Percentiles rank a stretch among this genome's conserved stretches.
Evolutionary conservation across 2,113 vertebrate species (phyloP).

Genomic region (Dolichotis patagonum): DNA sequence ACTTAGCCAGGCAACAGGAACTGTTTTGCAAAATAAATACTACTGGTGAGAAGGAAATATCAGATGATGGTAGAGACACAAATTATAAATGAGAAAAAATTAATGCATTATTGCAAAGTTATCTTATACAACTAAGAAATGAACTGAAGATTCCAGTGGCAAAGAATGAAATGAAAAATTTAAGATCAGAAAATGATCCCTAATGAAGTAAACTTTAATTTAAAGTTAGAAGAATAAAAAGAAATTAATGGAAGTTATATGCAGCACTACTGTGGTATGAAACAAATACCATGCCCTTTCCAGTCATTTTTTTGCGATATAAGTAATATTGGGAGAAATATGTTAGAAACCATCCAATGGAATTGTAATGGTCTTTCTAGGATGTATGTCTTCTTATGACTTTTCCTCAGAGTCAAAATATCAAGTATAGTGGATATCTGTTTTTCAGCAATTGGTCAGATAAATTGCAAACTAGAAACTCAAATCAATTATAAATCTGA

Average conservation of each 20-base stretch:
- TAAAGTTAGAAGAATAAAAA: conserved; percentile 5
- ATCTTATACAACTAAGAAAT: background rate
- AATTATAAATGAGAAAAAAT: background rate
- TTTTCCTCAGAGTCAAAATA: conserved; percentile 51
- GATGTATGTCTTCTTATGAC: background rate
- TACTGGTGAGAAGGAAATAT: background rate
- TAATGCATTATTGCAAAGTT: background rate
- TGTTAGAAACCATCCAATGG: background rate
- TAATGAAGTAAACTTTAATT: background rate
- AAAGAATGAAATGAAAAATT: background rate
- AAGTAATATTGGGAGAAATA: background rate
- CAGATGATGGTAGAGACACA: background rate
- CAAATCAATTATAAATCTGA: conserved; percentile 63
- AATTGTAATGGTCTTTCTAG: background rate
- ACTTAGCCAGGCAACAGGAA: background rate
- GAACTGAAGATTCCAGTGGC: background rate
- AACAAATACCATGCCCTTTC: background rate
- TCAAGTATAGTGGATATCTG: background rate
- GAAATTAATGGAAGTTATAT: background rate
- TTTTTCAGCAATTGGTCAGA: conserved; percentile 29
- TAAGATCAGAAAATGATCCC: background rate
- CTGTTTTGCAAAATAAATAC: background rate
- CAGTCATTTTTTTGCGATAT: conserved; percentile 1
- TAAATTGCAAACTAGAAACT: conserved; percentile 41
- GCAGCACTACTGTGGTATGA: background rate